Conservation (phyloP, 2,797 vertebrate species). For the Notolepis coatsorum region DNA sequence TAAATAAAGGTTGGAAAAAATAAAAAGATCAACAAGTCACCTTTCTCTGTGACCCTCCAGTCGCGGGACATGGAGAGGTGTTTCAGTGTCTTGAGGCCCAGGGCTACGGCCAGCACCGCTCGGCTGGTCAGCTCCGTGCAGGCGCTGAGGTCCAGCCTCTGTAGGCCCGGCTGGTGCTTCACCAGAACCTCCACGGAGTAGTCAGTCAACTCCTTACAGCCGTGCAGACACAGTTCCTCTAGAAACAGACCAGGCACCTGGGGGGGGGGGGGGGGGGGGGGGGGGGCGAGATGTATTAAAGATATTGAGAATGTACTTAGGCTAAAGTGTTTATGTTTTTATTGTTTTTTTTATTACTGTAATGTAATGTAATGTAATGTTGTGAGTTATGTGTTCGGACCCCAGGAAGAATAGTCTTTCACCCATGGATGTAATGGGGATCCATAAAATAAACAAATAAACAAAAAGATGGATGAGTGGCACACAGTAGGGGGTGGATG, state of each 20-base stretch:
- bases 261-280: not conserved
- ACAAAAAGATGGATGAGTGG: no score
- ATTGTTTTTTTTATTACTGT: no score
- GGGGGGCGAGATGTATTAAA: not conserved
- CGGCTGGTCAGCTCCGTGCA: constrained; percentile 84
- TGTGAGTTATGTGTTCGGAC: no score
- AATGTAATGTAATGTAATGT: no score
- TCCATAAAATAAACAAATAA: no score
- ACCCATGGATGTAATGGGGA: no score
- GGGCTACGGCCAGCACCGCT: constrained; percentile 72
- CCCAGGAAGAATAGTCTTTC: no score
- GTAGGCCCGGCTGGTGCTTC: constrained; percentile 78
- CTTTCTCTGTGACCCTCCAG: constrained; percentile 82
- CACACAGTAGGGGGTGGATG: no score
- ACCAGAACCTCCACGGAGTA: constrained; percentile 82
- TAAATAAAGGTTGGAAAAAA: no score
- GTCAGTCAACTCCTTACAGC: constrained; percentile 86
- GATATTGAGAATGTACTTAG: no score
- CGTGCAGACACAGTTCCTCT: constrained; percentile 78
- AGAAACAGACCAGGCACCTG: constrained; percentile 77
- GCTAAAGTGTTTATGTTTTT: no score
- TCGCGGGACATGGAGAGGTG: constrained; percentile 76
- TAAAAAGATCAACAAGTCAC: no score
- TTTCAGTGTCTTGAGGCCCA: constrained; percentile 67
- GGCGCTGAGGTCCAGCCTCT: constrained; percentile 82